Conservation (phyloP, 2,797 vertebrate species). For the Mareca strepera region DNA sequence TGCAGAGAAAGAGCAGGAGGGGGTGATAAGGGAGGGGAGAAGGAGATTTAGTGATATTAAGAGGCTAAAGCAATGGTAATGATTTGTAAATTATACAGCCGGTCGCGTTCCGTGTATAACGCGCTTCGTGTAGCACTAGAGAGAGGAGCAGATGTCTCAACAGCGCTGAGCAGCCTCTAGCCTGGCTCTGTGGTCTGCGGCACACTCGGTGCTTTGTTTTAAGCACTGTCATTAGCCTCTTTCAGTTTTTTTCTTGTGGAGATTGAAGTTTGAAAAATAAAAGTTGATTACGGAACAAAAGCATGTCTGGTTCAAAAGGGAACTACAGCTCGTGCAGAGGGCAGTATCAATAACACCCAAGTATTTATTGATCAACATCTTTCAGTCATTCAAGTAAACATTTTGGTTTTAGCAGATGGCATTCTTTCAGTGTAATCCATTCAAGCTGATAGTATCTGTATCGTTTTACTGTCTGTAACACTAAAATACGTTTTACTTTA, state of each 20-base stretch:
- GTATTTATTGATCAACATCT: not conserved
- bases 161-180: not conserved
- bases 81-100: slow-evolving; percentile 19
- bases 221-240: not conserved
- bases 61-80: not conserved
- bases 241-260: not conserved
- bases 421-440: not conserved
- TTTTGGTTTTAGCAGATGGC: not conserved
- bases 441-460: not conserved
- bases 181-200: not conserved
- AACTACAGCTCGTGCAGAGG: not conserved
- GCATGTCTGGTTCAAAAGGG: fast-evolving
- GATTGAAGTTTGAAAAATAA: not conserved
- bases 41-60: slow-evolving; percentile 30
- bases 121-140: fast-evolving
- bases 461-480: not conserved
- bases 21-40: not conserved
- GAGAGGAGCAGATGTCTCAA: not conserved
- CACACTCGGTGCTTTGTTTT: not conserved
- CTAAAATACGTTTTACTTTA: not conserved
- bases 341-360: not conserved
- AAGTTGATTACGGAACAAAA: not conserved
- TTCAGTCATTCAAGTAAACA: not conserved
- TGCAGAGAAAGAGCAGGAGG: not conserved
- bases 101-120: not conserved